phyloP scores from a whole-genome alignment of 1,140 invertebrate species.

The Pogonomyrmex californicus region DNA sequence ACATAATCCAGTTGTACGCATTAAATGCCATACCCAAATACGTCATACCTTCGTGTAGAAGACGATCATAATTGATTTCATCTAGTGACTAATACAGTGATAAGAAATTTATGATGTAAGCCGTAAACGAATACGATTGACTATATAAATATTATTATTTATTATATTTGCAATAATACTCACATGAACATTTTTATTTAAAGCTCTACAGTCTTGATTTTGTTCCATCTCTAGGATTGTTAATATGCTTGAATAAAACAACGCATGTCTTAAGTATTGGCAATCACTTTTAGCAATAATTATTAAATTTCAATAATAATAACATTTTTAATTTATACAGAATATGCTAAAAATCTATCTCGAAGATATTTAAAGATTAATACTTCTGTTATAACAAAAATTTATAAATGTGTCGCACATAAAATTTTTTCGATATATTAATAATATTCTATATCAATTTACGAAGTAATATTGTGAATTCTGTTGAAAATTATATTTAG shows the following conservation, averaged over 20 bases:
- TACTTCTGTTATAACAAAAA: neutral
- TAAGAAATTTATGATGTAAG: neutral
- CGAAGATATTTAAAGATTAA: neutral
- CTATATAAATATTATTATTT: neutral
- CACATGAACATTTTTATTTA: neutral
- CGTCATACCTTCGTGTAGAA: neutral
- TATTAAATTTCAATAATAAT: neutral
- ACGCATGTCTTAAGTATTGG: neutral
- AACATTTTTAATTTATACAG: neutral
- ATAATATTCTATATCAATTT: neutral
- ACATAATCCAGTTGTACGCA: neutral
- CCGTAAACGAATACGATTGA: neutral
- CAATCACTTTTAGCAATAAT: neutral
- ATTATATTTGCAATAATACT: neutral
- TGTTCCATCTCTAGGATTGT: constrained; percentile 10
- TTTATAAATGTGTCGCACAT: neutral
- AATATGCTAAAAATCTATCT: neutral
- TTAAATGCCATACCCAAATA: neutral
- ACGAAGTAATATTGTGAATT: neutral
- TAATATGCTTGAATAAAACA: constrained; percentile 16
- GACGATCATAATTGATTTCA: neutral
- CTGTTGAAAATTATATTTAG: neutral
- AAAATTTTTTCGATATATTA: neutral
- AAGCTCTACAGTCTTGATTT: neutral
- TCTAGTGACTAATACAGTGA: neutral